Conservation (phyloP, 2,797 vertebrate species). For the Etheostoma nigrum region DNA sequence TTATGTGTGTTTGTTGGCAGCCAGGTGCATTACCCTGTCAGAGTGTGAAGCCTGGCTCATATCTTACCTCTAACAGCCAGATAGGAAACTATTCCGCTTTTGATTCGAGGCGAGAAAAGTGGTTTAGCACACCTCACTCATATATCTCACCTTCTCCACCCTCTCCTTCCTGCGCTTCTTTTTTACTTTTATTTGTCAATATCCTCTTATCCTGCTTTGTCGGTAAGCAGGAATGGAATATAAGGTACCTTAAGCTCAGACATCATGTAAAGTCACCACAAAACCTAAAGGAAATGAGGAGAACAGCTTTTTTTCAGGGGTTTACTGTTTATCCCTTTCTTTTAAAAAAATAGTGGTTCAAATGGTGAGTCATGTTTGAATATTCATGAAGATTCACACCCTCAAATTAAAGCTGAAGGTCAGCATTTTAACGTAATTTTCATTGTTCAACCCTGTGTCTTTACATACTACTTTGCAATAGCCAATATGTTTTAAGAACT, state of each 20-base stretch:
- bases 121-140: slow-evolving; percentile 76
- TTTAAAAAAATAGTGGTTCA: background rate
- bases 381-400: background rate
- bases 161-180: slow-evolving; percentile 22
- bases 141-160: slow-evolving; percentile 65
- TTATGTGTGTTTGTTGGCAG: slow-evolving; percentile 40
- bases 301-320: background rate
- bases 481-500: background rate
- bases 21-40: slow-evolving; percentile 74
- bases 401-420: background rate
- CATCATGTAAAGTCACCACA: slow-evolving; percentile 29
- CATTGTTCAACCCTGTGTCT: background rate
- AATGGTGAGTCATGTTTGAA: background rate
- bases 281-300: slow-evolving; percentile 20
- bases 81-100: slow-evolving; percentile 80
- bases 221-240: slow-evolving; percentile 60
- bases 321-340: background rate
- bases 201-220: slow-evolving; percentile 61
- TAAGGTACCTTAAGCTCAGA: slow-evolving; percentile 50
- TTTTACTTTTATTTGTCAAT: slow-evolving; percentile 74
- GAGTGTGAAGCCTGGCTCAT: slow-evolving; percentile 67
- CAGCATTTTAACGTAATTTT: background rate
- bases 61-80: slow-evolving; percentile 80
- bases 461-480: background rate
- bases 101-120: slow-evolving; percentile 77